Evolutionary conservation across 2,888 invertebrate species (phyloP), one percentile per base, ranked within the genome.

Genomic region (Agonopterix heracliana): DNA sequence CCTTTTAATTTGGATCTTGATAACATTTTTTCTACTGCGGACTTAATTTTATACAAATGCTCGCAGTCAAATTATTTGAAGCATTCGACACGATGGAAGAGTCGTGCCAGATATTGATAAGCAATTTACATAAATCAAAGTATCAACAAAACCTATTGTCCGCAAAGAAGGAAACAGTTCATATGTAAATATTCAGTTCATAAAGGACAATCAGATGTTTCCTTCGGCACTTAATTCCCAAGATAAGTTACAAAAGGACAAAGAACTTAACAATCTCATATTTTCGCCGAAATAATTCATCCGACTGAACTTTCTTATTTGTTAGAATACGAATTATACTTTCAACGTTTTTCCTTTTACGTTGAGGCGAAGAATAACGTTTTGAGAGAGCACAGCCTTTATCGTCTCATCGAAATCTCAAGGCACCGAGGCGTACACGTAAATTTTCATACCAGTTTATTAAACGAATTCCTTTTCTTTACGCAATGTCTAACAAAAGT

Each of bases 391-490:
- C 63, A 45, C 40, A 44, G 54, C 52, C 54, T 61, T 64, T 61
- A 63, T 54, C 51, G 61, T 55, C 56, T 57, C 59, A 67, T 65
- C 55, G 64, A 48, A 55, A 65, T 57, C 56, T 63, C 55, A 55
- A 52, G 54, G 55, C 55, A 56, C 36, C 45, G 54, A 50, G 52
- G 59, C 63, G 63, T 60, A 63, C 57, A 63, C 60, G 62, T 57
- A 59, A 67, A 64, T 64, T 57, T 66, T 61, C 60, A 62, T 61
- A 60, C 63, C 57, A 67, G 73, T 75, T 71, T 76, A 79, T 73
- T 71, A 75, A 68, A 67, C 58, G 66, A 72, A 74, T 74, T 69
- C 59, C 58, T 59, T 54, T 49, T 56, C 60, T 51, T 44, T 46
- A 53, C 38, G 57, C 61, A 49, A 56, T 55, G 59, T 55, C 52